These are phyloP conservation scores for Gulo gulo DNA, from an alignment of 2,113 vertebrate species.

Conservation along the genomic window DNA sequence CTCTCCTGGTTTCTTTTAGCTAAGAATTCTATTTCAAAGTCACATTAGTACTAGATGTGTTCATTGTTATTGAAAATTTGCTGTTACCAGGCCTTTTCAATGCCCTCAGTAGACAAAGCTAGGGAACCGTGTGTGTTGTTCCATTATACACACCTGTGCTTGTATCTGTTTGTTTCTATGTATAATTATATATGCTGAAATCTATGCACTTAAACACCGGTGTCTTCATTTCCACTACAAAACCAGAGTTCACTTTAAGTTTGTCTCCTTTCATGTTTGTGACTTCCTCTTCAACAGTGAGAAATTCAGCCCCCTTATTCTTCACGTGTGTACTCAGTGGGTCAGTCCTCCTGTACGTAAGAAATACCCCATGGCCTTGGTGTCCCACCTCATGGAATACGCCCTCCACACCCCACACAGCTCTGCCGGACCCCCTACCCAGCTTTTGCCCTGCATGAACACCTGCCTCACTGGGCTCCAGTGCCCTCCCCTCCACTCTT, in stretches of 20 bases:
- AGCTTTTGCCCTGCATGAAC: too few relatives aligned
- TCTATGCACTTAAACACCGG: not conserved
- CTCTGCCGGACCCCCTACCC: not conserved
- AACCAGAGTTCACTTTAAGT: not conserved
- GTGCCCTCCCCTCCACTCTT: too few relatives aligned
- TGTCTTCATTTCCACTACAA: not conserved
- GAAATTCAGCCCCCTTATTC: not conserved
- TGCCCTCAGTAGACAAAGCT: not conserved
- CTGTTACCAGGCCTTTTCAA: not conserved
- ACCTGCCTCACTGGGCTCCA: not conserved
- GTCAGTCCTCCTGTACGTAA: not conserved
- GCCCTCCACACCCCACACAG: not conserved
- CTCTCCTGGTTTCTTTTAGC: not conserved
- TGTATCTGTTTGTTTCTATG: not conserved
- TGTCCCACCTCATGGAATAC: accelerated
- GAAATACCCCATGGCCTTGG: not conserved
- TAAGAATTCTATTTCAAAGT: not conserved
- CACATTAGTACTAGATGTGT: not conserved
- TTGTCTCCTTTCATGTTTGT: not conserved
- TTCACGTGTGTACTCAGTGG: not conserved
- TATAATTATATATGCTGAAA: not conserved
- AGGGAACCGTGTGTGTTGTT: not conserved
- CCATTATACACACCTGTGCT: not conserved
- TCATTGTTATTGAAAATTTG: not conserved
- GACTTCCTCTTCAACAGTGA: not conserved